Evolutionary conservation across 2,797 vertebrate genomes (phyloP), one percentile per base, ranked within the genome.

Genomic region (Gambelia wislizenii): DNA sequence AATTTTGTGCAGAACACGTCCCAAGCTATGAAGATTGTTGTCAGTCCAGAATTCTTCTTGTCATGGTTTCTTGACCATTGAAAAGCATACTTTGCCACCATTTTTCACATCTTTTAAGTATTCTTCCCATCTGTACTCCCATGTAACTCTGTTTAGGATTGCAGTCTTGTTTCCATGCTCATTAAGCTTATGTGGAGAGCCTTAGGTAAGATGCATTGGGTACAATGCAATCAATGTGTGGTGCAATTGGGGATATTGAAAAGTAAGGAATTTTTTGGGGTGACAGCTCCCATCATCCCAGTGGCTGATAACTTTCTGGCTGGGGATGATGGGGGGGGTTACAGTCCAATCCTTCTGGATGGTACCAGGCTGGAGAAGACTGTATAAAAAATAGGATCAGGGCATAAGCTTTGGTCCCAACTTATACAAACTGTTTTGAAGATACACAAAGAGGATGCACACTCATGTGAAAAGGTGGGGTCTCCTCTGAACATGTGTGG

Each of bases 141-240:
- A 7, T 39, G 70, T 39, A 39, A 72, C 42, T 25, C 8, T 75
- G 7, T 75, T 44, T 75, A 22, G 36, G 20, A 44, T 27, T 75
- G 20, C 39, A 75, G 39, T 3, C 75, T 49, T 14, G 13, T 27
- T 49, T 49, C 27, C 44, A 20, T 30, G 22, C 27, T 77, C 27
- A 36, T 79, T 30, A 79, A 79, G 33, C 77, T 54, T 16, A n/a
- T 83, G 88, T 93, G 91, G 86, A 90, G 64, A 90, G 89, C 86
- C 86, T 92, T 77, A 12, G 3, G 84, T 89, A 92, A 77, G 10
- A 77, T 33, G 30, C 5, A 77, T 47, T 77, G 42, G 44, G 9
- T 44, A 77, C 27, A 77, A 49, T 77, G 47, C n/a, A n/a, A n/a
- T n/a, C 12, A 33, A 6, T 72, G 5, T 14, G 20, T 36, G 18